phyloP scores from a whole-genome alignment of 2,797 vertebrate genomes.

The Fistularia commersonii region DNA sequence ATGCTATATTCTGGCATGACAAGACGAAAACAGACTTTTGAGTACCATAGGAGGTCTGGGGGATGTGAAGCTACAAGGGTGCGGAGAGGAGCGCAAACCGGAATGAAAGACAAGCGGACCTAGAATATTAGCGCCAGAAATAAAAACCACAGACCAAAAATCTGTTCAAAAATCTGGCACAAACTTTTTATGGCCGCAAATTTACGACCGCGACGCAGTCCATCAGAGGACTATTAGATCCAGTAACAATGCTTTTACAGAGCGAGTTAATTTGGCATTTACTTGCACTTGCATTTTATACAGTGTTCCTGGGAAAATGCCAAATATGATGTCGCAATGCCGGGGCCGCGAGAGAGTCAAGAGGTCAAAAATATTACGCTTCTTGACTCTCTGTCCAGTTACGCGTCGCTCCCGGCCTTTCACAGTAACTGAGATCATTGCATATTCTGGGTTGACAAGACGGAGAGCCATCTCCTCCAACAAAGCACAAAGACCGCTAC shows the following conservation, averaged over 20 bases:
- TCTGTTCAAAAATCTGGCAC: not conserved
- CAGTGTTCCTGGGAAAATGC: no score
- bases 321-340: no score
- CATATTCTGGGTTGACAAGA: no score
- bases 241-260: conserved; percentile 1
- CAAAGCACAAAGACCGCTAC: no score
- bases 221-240: not conserved
- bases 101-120: not conserved
- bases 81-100: no score
- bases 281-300: no score
- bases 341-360: no score
- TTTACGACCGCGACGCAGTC: not conserved
- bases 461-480: no score
- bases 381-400: no score
- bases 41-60: not conserved
- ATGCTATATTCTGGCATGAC: not conserved
- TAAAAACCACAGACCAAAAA: not conserved
- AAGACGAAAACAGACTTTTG: not conserved
- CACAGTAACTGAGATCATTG: no score
- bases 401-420: no score
- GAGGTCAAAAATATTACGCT: no score
- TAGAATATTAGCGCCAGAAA: not conserved
- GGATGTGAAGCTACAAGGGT: not conserved
- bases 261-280: conserved; percentile 5
- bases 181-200: not conserved